Evolutionary conservation across 2,113 vertebrate species (phyloP).

Genomic region (Helogale parvula): DNA sequence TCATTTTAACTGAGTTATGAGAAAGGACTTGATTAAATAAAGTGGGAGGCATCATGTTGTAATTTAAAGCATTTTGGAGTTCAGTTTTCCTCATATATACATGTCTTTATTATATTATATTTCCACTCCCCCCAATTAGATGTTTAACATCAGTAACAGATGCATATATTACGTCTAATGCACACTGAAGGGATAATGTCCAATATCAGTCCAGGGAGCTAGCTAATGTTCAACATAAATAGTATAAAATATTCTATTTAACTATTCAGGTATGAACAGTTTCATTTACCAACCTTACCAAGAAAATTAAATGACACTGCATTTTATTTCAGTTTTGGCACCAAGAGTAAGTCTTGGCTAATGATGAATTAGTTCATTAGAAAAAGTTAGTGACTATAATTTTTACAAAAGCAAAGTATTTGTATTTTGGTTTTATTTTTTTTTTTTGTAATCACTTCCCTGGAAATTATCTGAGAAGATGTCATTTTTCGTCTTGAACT

Average conservation of each 20-base stretch:
- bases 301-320: neutral
- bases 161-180: slow-evolving; percentile 35
- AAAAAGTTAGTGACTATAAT: neutral
- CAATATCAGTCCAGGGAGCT: slow-evolving; percentile 53
- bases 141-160: slow-evolving; percentile 72
- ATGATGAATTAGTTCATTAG: neutral
- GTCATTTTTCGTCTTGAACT: neutral
- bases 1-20: slow-evolving; percentile 79
- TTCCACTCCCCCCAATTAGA: slow-evolving; percentile 74
- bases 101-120: slow-evolving; percentile 80
- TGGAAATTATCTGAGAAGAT: neutral
- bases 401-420: neutral
- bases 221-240: slow-evolving; percentile 48
- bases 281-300: neutral
- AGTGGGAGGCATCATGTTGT: slow-evolving; percentile 72
- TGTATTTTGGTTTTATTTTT: neutral
- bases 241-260: slow-evolving; percentile 56
- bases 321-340: neutral
- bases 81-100: slow-evolving; percentile 71
- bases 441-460: neutral
- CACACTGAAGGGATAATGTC: slow-evolving; percentile 59
- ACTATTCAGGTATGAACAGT: neutral
- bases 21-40: slow-evolving; percentile 80
- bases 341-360: neutral
- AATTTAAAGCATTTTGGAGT: slow-evolving; percentile 77